Conservation (phyloP, 2,797 vertebrate genomes). For the Chlorospingus semifuscus region DNA sequence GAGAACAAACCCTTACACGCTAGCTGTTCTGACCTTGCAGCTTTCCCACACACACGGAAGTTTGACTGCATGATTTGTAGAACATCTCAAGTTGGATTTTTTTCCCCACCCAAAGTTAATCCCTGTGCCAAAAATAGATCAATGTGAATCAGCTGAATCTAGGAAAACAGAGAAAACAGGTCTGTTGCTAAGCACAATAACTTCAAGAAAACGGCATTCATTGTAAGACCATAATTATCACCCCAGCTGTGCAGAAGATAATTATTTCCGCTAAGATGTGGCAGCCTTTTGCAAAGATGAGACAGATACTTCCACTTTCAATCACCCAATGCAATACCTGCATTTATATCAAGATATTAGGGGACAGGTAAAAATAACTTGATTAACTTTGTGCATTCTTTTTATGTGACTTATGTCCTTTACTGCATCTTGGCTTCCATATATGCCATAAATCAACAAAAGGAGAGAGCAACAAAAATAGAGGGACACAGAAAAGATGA, state of each 20-base stretch:
- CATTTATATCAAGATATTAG: not conserved
- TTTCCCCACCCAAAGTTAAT: not conserved
- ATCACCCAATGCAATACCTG: not conserved
- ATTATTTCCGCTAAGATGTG: not conserved
- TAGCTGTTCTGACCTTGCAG: not conserved
- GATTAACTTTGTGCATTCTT: not conserved
- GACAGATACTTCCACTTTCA: not conserved
- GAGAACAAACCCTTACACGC: slow-evolving; percentile 3
- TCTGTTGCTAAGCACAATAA: not conserved
- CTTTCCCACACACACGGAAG: slow-evolving; percentile 2
- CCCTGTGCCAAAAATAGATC: not conserved
- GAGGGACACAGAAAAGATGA: not conserved
- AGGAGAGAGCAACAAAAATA: not conserved
- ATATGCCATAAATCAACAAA: not conserved
- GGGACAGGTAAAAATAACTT: not conserved
- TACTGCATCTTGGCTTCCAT: not conserved
- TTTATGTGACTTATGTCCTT: not conserved
- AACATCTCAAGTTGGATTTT: not conserved
- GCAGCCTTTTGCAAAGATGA: not conserved
- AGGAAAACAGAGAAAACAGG: not conserved
- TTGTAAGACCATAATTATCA: not conserved
- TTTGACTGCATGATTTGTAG: not conserved
- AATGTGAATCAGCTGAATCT: not conserved
- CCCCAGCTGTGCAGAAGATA: not conserved
- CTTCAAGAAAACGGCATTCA: not conserved